Conservation (phyloP, 2,113 vertebrate species). For the Neopipo cinnamomea region DNA sequence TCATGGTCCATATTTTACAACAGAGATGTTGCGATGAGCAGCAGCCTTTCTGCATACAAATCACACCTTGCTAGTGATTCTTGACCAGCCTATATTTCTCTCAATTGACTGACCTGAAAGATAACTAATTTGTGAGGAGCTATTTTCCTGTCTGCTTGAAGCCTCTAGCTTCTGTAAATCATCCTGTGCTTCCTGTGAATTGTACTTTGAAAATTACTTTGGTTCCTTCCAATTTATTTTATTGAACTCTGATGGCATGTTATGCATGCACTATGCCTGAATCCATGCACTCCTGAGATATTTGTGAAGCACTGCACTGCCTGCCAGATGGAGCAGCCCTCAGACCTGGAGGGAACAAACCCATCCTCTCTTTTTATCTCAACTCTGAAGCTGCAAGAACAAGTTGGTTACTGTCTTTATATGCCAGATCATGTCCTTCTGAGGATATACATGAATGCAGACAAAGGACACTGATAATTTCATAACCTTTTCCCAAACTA, state of each 20-base stretch:
- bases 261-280: background rate
- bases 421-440: background rate
- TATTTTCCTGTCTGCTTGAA: conserved; percentile 17
- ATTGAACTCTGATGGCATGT: background rate
- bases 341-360: background rate
- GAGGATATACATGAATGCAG: background rate
- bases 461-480: background rate
- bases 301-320: background rate
- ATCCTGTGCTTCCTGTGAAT: background rate
- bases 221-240: conserved; percentile 32
- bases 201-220: conserved; percentile 30
- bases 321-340: background rate
- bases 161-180: conserved; percentile 11
- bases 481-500: background rate
- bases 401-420: background rate
- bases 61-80: background rate
- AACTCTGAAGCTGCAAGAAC: background rate
- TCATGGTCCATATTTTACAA: background rate
- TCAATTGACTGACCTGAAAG: background rate
- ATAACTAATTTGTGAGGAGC: conserved; percentile 2
- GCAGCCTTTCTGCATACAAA: background rate
- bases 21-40: background rate
- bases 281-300: background rate
- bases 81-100: background rate
- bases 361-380: background rate